Percentiles rank a stretch among this genome's conserved stretches.
Evolutionary conservation across 2,113 vertebrate species (phyloP).

Genomic region (Phalacrocorax brasilianus): DNA sequence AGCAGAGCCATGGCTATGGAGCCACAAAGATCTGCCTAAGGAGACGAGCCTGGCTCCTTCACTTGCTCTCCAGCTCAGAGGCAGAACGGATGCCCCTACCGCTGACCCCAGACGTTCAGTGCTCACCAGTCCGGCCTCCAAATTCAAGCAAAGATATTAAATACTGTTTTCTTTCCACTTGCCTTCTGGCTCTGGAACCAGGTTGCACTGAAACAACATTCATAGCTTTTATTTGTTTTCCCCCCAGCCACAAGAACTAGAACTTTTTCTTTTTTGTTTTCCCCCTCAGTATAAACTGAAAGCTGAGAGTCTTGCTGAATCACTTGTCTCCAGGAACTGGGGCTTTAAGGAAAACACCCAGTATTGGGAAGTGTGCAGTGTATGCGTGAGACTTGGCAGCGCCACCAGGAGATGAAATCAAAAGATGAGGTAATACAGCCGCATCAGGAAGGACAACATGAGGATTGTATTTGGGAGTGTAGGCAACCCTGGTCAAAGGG

Average conservation of each 20-base stretch:
- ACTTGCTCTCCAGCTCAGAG: neutral
- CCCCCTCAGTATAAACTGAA: neutral
- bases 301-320: slow-evolving; percentile 9
- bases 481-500: neutral
- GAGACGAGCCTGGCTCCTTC: neutral
- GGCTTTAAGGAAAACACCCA: neutral
- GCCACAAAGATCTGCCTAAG: neutral
- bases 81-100: neutral
- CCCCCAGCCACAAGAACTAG: neutral
- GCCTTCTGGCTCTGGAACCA: slow-evolving; percentile 30
- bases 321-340: neutral
- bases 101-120: slow-evolving; percentile 1
- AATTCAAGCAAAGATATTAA: slow-evolving; percentile 36
- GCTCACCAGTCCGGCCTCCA: neutral
- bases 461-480: neutral
- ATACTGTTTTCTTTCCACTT: slow-evolving; percentile 19
- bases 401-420: neutral
- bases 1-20: neutral
- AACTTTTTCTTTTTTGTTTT: neutral
- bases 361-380: neutral
- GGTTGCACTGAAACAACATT: slow-evolving; percentile 12
- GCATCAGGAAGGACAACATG: accelerated
- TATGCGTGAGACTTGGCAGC: neutral
- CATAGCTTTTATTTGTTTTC: slow-evolving; percentile 40
- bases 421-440: neutral